Evolutionary conservation across 1,140 invertebrate genomes (phyloP).

Genomic region (Agrypnia vestita): DNA sequence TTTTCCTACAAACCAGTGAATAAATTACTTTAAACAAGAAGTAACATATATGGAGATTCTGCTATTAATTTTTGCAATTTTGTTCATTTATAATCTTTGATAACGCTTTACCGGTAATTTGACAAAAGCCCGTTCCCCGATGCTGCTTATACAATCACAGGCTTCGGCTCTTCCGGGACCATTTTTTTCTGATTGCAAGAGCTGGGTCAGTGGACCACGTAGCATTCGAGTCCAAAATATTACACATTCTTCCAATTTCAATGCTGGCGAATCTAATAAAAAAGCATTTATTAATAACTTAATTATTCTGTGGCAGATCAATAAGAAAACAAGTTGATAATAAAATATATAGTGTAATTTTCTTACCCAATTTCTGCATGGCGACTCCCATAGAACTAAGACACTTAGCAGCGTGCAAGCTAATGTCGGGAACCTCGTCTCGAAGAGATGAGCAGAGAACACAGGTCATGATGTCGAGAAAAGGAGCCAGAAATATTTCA

Average conservation of each 20-base stretch:
- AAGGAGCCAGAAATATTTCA: slow-evolving; percentile 71
- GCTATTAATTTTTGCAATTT: neutral
- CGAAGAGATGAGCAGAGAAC: slow-evolving; percentile 72
- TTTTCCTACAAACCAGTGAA: slow-evolving; percentile 69
- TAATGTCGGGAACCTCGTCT: slow-evolving; percentile 75
- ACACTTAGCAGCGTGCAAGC: slow-evolving; percentile 77
- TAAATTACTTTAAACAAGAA: neutral
- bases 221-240: slow-evolving; percentile 76
- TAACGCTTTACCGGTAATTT: slow-evolving; percentile 75
- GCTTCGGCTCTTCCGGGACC: slow-evolving; percentile 78
- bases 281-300: neutral
- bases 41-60: neutral
- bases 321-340: neutral
- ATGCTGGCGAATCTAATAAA: neutral
- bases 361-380: slow-evolving; percentile 70
- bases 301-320: too few species aligned
- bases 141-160: slow-evolving; percentile 85
- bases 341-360: slow-evolving; percentile 62
- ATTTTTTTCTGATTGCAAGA: slow-evolving; percentile 70
- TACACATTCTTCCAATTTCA: slow-evolving; percentile 35
- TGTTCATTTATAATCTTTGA: neutral
- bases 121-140: slow-evolving; percentile 78
- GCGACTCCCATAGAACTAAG: slow-evolving; percentile 78
- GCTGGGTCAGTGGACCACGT: slow-evolving; percentile 69
- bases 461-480: slow-evolving; percentile 74